Evolutionary conservation across 2,797 vertebrate species (phyloP).

Genomic region (Myiothlypis chrysogaster): DNA sequence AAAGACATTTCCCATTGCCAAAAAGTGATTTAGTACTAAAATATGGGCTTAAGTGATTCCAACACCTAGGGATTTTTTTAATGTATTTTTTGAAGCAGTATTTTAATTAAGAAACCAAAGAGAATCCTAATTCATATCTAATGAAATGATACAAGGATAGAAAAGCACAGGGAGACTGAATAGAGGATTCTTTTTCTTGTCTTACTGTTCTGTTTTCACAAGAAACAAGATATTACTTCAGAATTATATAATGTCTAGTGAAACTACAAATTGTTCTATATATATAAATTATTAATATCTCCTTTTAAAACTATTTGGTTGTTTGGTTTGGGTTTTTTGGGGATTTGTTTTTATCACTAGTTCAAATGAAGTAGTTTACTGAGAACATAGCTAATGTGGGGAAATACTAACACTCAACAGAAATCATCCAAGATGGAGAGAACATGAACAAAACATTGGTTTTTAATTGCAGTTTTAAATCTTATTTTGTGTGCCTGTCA

Average conservation of each 20-base stretch:
- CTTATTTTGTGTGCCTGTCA: neutral
- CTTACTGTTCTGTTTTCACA: neutral
- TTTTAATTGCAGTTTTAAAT: neutral
- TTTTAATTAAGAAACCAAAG: neutral
- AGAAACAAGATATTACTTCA: neutral
- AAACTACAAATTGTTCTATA: neutral
- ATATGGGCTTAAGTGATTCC: neutral
- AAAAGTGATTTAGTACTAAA: neutral
- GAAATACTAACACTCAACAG: neutral
- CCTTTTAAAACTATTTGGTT: neutral
- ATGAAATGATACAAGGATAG: neutral
- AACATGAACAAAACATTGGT: neutral
- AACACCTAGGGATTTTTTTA: neutral
- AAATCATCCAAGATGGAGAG: neutral
- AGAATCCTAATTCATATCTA: neutral
- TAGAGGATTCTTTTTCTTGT: neutral
- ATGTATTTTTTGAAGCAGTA: neutral
- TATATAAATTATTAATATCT: neutral
- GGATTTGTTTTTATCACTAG: accelerated
- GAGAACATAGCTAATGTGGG: neutral
- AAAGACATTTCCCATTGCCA: neutral
- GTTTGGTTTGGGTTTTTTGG: neutral
- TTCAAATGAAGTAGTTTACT: neutral
- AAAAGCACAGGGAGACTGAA: neutral
- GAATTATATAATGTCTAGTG: neutral